A percentile compares a stretch with the other conserved stretches of the same genome.
These are phyloP conservation scores for Boleophthalmus pectinirostris DNA, from an alignment of 2,113 vertebrate species.

Conservation along the genomic window DNA sequence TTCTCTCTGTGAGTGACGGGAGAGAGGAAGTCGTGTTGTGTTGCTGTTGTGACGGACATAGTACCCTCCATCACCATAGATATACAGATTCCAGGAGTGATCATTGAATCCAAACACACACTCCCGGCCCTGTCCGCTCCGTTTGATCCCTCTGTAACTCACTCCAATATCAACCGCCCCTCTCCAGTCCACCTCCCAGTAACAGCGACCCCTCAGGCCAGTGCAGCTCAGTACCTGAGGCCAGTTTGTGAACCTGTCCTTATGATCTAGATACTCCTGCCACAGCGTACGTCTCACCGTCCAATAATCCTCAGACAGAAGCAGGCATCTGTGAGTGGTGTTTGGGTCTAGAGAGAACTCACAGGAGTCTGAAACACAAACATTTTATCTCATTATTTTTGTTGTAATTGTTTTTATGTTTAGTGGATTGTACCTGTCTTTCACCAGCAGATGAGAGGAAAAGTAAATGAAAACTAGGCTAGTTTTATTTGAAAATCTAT, in stretches of 20 bases:
- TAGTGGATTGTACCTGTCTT: too few relatives aligned
- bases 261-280: constrained; percentile 8
- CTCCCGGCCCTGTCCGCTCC: background rate
- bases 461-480: background rate
- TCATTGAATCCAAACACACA: background rate
- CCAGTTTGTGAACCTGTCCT: constrained; percentile 18
- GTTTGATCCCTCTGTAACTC: constrained; percentile 17
- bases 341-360: too few relatives aligned
- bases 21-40: too few relatives aligned
- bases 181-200: constrained; percentile 19
- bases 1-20: too few relatives aligned
- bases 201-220: constrained; percentile 10
- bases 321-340: too few relatives aligned
- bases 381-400: too few relatives aligned
- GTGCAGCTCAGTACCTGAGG: constrained; percentile 21
- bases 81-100: constrained; percentile 27
- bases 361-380: too few relatives aligned
- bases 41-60: background rate
- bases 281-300: background rate
- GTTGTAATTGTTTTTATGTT: too few relatives aligned
- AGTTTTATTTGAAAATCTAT: background rate
- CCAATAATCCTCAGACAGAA: too few relatives aligned
- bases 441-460: too few relatives aligned
- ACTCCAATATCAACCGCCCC: background rate
- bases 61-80: constrained; percentile 9